Evolutionary conservation across 2,113 vertebrate genomes (phyloP), one percentile per base, ranked within the genome.

Genomic region (Sorex araneus): DNA sequence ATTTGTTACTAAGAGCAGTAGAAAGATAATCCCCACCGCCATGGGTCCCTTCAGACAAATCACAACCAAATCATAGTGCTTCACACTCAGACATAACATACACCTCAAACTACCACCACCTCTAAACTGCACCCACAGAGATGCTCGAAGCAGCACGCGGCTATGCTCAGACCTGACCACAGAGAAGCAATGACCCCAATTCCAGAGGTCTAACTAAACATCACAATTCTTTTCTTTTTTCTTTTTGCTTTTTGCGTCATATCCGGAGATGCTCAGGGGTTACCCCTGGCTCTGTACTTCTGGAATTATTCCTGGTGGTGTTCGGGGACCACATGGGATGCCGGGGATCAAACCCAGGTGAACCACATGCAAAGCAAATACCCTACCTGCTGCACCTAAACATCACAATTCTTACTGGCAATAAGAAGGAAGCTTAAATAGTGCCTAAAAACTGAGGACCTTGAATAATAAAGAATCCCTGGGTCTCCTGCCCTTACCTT

Each of bases 101-200:
- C 66, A 84, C 81, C 88, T 67, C 69, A 64, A 64, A 63, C 23
- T 40, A 12, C 11, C 23, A 28, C 11, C 50, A 40, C 13, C 47
- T 47, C 15, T 34, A 27, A 84, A 70, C 64, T 74, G 86, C 76
- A 92, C 32, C 77, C 45, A 57, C 75, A 82, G 76, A 85, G 77
- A 91, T 2, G 3, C 27, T 78, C 30, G 45, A 6, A 30, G 71
- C 50, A 66, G 13, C 23, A 47, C 25, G 2, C 11, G 2, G 13
- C 32, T 34, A 8, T 64, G 30, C 84, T 73, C 64, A n/a, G 0
- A 19, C 18, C 67, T 21, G 50, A 70, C 36, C 5, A 23, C 21
- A 71, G 7, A n/a, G 28, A 10, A 19, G 50, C 0, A 0, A 74
- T 23, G 47, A 89, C 67, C 76, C 50, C 30, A n/a, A 18, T 27